Evolutionary conservation across 2,797 vertebrate species (phyloP), one percentile per base, ranked within the genome.

Genomic region (Pseudochromis fuscus): DNA sequence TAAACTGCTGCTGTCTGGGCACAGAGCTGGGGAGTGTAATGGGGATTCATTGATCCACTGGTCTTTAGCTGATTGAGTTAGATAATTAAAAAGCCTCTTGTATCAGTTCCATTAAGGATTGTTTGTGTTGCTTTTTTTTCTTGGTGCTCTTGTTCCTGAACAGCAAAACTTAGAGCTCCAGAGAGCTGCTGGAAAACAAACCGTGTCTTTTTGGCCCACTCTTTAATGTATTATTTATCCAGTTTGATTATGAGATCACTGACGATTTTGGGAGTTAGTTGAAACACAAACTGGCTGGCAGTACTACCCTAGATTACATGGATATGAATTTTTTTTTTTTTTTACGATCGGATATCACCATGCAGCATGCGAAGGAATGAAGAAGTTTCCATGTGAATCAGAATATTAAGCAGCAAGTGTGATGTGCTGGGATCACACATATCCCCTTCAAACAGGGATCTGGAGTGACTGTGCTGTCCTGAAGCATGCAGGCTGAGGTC

Each of bases 51-150:
- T 93, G 94, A 95, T 95, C 93, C 88, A 65, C 89, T 87, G 91
- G 93, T 91, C 94, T 94, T 92, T 92, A 91, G 87, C 91, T 95
- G 94, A 95, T 94, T 94, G 93, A 94, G 94, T 95, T 93, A 93
- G 93, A 95, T 94, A 95, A 95, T 94, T 95, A 95, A 94, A 95
- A 94, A 94, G 93, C 91, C 93, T 93, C 91, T 93, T 89, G 91
- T 94, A 94, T 94, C 93, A 93, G 91, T 93, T 93, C 93, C 93
- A 94, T 94, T 95, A 94, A 93, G 90, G 91, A 92, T 92, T 93
- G 91, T 94, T 95, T 94, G 92, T 94, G 88, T 90, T 87, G 84
- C 76, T 88, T 76, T 84, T 84, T 78, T 86, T 27, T 27, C 57
- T 61, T 75, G 45, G 25, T 82, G 58, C 63, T 87, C 65, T 87